A percentile compares a stretch with the other conserved stretches of the same genome.
Evolutionary conservation across 1,140 invertebrate species (phyloP).

Genomic region (Listronotus oregonensis): DNA sequence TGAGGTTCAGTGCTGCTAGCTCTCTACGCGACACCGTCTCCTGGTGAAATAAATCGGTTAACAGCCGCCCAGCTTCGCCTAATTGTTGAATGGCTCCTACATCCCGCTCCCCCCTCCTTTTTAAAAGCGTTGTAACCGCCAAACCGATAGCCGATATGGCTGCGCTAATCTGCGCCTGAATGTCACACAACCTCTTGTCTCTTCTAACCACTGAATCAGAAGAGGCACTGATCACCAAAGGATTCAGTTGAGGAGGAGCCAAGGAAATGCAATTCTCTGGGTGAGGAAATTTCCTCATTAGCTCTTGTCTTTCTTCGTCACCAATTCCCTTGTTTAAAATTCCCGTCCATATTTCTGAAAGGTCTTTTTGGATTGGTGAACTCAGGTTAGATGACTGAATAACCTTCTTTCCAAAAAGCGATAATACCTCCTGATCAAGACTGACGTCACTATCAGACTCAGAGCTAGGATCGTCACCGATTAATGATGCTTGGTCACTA

Average conservation of each 20-base stretch:
- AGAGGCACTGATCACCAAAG: neutral
- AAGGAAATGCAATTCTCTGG: slow-evolving; percentile 4
- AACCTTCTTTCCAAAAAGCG: too few relatives aligned
- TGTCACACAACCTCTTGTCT: neutral
- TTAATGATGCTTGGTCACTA: too few relatives aligned
- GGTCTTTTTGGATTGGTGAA: neutral
- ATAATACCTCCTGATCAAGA: too few relatives aligned
- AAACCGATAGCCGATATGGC: slow-evolving; percentile 5
- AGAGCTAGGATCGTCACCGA: too few relatives aligned
- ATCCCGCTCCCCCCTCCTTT: too few relatives aligned
- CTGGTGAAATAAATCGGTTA: too few relatives aligned
- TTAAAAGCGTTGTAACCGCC: neutral
- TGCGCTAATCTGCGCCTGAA: slow-evolving; percentile 1
- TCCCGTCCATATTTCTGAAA: slow-evolving; percentile 1
- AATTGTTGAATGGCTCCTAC: too few relatives aligned
- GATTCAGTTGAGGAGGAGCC: slow-evolving; percentile 8
- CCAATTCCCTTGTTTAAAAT: slow-evolving; percentile 1
- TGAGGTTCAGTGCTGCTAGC: too few relatives aligned
- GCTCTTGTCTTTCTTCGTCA: neutral
- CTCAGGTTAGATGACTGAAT: neutral
- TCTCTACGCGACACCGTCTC: too few relatives aligned
- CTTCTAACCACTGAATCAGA: slow-evolving; percentile 1
- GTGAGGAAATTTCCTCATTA: neutral
- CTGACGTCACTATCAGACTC: too few relatives aligned
- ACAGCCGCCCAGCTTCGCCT: too few relatives aligned